These are phyloP conservation scores for Phallusia fumigata DNA, from an alignment of 23 tunicate genomes.

Conservation along the genomic window DNA sequence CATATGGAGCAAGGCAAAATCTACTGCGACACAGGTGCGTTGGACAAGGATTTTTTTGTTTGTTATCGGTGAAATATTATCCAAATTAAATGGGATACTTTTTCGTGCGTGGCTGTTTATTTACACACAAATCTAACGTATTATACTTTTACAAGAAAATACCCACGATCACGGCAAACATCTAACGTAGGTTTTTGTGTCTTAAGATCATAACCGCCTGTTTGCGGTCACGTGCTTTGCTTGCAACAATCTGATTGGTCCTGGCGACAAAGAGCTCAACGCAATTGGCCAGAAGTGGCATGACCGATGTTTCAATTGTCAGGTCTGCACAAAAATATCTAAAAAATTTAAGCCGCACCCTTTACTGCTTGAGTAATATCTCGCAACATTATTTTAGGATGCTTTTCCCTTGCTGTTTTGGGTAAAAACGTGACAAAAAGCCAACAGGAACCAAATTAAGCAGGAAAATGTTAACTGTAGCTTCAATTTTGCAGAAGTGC, in stretches of 20 bases:
- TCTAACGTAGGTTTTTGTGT: background rate
- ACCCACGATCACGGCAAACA: no score
- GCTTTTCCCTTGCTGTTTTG: no score
- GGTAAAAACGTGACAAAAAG: no score
- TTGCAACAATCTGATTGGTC: slow-evolving; percentile 54
- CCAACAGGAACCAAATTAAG: no score
- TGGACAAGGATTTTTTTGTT: no score
- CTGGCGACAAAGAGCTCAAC: slow-evolving; percentile 66
- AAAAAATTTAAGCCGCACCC: background rate
- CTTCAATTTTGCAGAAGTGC: slow-evolving; percentile 55
- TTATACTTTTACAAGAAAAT: no score
- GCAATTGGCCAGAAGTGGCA: slow-evolving; percentile 73
- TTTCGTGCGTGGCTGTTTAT: no score
- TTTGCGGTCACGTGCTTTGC: slow-evolving; percentile 47
- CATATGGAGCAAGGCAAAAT: slow-evolving; percentile 81
- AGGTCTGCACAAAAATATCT: slow-evolving; percentile 19
- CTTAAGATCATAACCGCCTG: slow-evolving; percentile 40
- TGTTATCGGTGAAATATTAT: no score
- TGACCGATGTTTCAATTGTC: slow-evolving; percentile 73
- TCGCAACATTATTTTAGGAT: no score
- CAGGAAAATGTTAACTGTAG: background rate
- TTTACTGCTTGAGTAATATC: background rate
- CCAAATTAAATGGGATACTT: no score
- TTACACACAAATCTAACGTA: no score
- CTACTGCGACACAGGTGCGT: slow-evolving; percentile 71